These are phyloP conservation scores for Polyploca ridens DNA, from an alignment of 2,888 invertebrate species.

Conservation along the genomic window DNA sequence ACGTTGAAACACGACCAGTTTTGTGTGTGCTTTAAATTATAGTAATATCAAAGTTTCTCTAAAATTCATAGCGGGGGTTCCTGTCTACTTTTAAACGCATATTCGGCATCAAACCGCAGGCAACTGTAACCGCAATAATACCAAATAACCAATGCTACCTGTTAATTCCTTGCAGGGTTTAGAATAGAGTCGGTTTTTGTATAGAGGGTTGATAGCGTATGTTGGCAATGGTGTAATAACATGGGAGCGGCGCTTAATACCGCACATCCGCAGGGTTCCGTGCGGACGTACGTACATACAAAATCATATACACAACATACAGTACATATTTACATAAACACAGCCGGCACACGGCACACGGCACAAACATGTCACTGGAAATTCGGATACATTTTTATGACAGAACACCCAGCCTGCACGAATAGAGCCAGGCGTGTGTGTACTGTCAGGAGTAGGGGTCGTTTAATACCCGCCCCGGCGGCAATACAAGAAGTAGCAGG, in stretches of 20 bases:
- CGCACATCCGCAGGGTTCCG: constrained; percentile 54
- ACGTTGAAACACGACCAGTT: constrained; percentile 14
- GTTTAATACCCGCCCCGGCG: neutral
- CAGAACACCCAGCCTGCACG: neutral
- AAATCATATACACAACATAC: constrained; percentile 8
- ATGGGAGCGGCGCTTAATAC: constrained; percentile 54
- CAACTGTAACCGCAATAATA: constrained; percentile 34
- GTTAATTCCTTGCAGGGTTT: neutral
- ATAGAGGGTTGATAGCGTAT: neutral
- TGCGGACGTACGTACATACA: constrained; percentile 21
- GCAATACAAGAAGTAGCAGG: neutral
- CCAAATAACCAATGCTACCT: constrained; percentile 1
- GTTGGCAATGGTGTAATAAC: constrained; percentile 42
- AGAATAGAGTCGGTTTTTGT: constrained; percentile 19
- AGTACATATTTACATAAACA: neutral
- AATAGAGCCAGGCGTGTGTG: neutral
- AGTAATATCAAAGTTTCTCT: constrained; percentile 24
- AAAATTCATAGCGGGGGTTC: constrained; percentile 35
- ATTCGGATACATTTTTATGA: neutral
- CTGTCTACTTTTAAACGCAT: constrained; percentile 41
- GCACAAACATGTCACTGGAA: neutral
- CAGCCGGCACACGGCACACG: neutral
- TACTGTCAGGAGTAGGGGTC: neutral
- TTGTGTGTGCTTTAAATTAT: constrained; percentile 25
- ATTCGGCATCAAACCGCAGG: constrained; percentile 47